These are phyloP conservation scores for Temnothorax curvispinosus DNA, from an alignment of 1,140 invertebrate genomes.

Conservation along the genomic window DNA sequence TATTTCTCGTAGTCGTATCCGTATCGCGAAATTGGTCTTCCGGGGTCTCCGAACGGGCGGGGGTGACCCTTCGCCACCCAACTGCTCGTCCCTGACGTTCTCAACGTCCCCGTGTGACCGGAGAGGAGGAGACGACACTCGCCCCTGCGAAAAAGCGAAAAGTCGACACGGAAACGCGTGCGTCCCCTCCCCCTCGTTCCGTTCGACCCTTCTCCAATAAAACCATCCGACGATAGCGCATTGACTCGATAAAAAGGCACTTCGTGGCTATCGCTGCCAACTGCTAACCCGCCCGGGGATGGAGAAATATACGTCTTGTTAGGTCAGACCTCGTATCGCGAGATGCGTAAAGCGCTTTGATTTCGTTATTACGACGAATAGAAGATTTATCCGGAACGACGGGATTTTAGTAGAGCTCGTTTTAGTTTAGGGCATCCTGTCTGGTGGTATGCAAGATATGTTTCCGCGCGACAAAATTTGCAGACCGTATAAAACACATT, in stretches of 20 bases:
- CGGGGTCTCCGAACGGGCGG: constrained; percentile 62
- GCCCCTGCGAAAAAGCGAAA: constrained; percentile 68
- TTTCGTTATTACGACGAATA: constrained; percentile 47
- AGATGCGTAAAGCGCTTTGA: constrained; percentile 28
- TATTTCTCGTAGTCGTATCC: constrained; percentile 76
- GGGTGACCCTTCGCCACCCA: constrained; percentile 25
- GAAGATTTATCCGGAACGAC: constrained; percentile 12
- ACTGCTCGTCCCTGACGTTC: neutral
- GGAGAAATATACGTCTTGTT: constrained; percentile 71
- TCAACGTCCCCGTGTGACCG: neutral
- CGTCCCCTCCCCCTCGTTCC: constrained; percentile 28
- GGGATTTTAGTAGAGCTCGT: constrained; percentile 42
- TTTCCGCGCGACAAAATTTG: neutral
- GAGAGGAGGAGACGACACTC: constrained; percentile 21
- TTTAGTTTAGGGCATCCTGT: constrained; percentile 26
- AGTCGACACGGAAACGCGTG: constrained; percentile 56
- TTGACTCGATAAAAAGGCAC: constrained; percentile 79
- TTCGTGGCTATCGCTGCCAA: constrained; percentile 74
- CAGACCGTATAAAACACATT: neutral
- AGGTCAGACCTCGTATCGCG: constrained; percentile 26
- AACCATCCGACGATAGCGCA: constrained; percentile 69
- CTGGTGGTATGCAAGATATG: constrained; percentile 1
- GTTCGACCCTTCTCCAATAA: constrained; percentile 71
- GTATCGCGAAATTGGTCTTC: constrained; percentile 79
- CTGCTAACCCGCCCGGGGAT: constrained; percentile 59